phyloP scores from a whole-genome alignment of 2,888 invertebrate genomes.

The Ptychoptera albimana region DNA sequence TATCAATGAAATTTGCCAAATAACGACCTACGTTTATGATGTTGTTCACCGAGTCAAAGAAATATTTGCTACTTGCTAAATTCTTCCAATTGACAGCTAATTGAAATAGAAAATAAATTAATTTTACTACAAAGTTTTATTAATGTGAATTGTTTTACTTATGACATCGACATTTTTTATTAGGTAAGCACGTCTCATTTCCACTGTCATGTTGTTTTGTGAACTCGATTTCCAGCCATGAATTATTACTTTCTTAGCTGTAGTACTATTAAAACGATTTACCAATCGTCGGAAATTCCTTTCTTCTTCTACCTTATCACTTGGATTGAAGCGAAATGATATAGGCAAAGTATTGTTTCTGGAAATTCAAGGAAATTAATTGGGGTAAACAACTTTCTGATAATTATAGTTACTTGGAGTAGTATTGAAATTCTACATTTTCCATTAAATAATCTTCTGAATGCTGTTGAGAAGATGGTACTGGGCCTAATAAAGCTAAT shows the following conservation, averaged over 20 bases:
- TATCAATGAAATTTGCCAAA: conserved; percentile 19
- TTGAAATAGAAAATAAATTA: not conserved
- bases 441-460: no score
- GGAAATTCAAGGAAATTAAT: no score
- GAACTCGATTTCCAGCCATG: conserved; percentile 22
- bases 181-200: conserved; percentile 25
- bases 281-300: no score
- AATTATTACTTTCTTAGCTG: conserved; percentile 6
- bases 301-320: no score
- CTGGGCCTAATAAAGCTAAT: conserved; percentile 25
- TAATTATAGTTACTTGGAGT: no score
- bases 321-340: no score
- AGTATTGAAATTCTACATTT: no score
- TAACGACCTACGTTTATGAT: conserved; percentile 26
- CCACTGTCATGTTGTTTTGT: conserved; percentile 25
- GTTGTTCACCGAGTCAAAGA: conserved; percentile 24
- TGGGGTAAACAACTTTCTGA: no score
- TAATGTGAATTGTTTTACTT: no score
- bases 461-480: conserved; percentile 12
- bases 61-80: conserved; percentile 27
- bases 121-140: not conserved
- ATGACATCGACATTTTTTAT: conserved; percentile 14
- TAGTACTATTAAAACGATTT: conserved; percentile 19
- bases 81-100: conserved; percentile 26
- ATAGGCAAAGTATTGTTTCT: no score